Conservation (phyloP, 2,797 vertebrate genomes). For the Xiphophorus birchmanni region DNA sequence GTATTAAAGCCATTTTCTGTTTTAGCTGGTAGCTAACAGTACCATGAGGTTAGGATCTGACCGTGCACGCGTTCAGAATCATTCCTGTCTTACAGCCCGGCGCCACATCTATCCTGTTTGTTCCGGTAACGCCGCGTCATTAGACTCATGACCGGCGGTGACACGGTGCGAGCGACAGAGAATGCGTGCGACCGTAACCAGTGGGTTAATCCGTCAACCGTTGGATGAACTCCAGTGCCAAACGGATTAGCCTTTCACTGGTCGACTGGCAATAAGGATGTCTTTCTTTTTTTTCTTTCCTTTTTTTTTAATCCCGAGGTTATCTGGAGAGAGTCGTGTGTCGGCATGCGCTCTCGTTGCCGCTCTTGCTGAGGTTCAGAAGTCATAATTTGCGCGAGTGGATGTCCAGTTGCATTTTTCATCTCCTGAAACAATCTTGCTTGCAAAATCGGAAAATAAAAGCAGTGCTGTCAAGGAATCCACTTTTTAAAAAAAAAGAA, state of each 20-base stretch:
- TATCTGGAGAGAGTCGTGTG: not conserved
- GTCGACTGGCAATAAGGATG: constrained; percentile 48
- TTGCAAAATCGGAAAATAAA: constrained; percentile 37
- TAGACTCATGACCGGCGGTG: constrained; percentile 6
- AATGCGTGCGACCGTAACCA: constrained; percentile 30
- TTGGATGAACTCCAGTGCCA: constrained; percentile 60
- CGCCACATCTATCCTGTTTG: constrained; percentile 7
- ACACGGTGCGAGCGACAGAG: constrained; percentile 5
- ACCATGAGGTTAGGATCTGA: no score
- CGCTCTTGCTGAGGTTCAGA: constrained; percentile 9
- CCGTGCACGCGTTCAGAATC: not conserved
- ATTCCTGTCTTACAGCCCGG: not conserved
- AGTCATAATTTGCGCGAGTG: constrained; percentile 16
- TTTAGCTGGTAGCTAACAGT: not conserved
- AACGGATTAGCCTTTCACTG: constrained; percentile 64
- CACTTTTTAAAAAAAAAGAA: not conserved
- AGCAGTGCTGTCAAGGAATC: constrained; percentile 28
- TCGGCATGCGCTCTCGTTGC: not conserved
- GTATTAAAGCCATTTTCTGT: not conserved
- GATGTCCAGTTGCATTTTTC: not conserved
- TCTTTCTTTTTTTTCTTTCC: constrained; percentile 33
- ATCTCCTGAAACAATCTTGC: not conserved
- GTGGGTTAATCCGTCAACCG: constrained; percentile 62
- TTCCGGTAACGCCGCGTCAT: constrained; percentile 23
- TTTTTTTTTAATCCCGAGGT: not conserved